Base-by-base conservation (phyloP, 1,140 invertebrate genomes). In the Propsilocerus akamusi region DNA sequence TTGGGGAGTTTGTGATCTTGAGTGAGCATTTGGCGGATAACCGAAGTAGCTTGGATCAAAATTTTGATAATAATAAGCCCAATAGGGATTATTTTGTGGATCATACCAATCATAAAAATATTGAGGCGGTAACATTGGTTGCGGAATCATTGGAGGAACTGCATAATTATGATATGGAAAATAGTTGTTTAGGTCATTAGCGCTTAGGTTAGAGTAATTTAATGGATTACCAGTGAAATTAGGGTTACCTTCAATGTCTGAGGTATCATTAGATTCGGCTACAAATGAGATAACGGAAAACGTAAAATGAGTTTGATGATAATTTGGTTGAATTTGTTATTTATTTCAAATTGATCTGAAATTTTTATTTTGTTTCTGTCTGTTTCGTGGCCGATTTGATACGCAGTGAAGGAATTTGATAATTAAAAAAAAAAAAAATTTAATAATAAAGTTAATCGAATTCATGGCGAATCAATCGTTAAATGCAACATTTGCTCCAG, bases 21-120 rank as follows among this genome's bases (percentile, higher is more conserved):
- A n/a, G n/a, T n/a, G n/a, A n/a, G n/a, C n/a, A n/a, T n/a, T n/a
- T n/a, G 28, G 28, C 34, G 22, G 17, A 41, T 41, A 41, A 41
- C 34, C 34, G 34, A 41, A 41, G 10, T 41, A 41, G 10, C 22
- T 41, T 20, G 34, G 17, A 41, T 41, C 34, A n/a, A 30, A 30
- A 41, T 17, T n/a, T 17, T 41, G 34, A 20, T 41, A 41, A 5
- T 41, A 41, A 41, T 41, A 41, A 20, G 34, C 34, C 17, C 14
- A 14, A 14, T 20, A 41, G 10, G 34, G 34, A 41, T 41, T 41
- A 41, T 41, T 41, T 41, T 41, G 34, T 41, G 34, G 34, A 20
- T 41, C 34, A 41, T 41, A 41, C 34, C 34, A 41, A 41, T 41
- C 34, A 41, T 41, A 41, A 41, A 17, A 17, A 41, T 41, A 41